Evolutionary conservation across 2,113 vertebrate species (phyloP).

Genomic region (Perca schrenkii): DNA sequence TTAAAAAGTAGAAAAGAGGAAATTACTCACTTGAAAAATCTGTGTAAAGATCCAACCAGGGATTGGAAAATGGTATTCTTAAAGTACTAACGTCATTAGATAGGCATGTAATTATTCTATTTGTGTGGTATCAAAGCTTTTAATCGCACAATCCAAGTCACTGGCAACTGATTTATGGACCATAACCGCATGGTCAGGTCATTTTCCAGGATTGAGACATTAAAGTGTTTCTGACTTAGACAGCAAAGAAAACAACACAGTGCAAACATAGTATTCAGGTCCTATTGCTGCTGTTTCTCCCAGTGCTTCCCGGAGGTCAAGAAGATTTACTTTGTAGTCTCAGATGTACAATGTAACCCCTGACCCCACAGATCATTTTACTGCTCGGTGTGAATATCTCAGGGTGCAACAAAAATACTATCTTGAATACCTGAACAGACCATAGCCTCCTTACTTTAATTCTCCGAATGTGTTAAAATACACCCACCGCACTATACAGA

Average conservation of each 20-base stretch:
- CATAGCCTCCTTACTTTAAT: neutral
- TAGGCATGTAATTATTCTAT: conserved; percentile 31
- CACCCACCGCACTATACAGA: neutral
- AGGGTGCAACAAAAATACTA: conserved; percentile 12
- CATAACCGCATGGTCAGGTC: conserved; percentile 23
- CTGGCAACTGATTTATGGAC: conserved; percentile 26
- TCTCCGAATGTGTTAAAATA: neutral
- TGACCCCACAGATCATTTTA: conserved; percentile 24
- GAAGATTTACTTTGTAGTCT: conserved; percentile 34
- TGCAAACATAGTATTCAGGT: conserved; percentile 55
- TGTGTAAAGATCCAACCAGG: neutral
- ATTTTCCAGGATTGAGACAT: conserved; percentile 29
- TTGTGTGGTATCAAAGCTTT: conserved; percentile 38
- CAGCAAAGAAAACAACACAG: conserved; percentile 26
- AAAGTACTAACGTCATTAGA: conserved; percentile 29
- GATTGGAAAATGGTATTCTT: conserved; percentile 13
- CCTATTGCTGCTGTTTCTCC: conserved; percentile 14
- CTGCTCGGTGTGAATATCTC: conserved; percentile 1
- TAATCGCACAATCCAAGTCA: conserved; percentile 16
- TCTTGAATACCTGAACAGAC: neutral
- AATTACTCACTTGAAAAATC: neutral
- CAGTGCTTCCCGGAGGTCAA: conserved; percentile 30
- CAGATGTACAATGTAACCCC: conserved; percentile 25
- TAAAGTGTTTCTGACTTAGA: conserved; percentile 24
- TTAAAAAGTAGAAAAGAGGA: neutral